These are phyloP conservation scores for Acanthaster planci DNA, from an alignment of 35 echinoderm and acorn worm genomes.

Conservation along the genomic window DNA sequence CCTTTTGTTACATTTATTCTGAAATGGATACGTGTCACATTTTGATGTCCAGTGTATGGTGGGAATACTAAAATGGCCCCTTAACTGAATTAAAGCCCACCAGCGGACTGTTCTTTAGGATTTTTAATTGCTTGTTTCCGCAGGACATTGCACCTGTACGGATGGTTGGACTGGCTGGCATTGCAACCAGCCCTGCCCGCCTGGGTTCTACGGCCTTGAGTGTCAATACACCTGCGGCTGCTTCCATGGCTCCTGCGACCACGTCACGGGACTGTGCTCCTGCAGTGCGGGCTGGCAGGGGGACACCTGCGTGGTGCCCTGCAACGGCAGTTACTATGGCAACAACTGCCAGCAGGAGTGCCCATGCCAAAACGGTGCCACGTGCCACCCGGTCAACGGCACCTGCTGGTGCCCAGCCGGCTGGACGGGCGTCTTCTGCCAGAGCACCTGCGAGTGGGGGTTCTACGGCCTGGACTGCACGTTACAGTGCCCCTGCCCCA, in stretches of 20 bases:
- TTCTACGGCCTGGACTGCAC: constrained; percentile 46
- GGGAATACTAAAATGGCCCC: no score
- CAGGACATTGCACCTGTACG: constrained; percentile 59
- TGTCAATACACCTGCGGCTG: constrained; percentile 66
- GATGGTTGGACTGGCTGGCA: constrained; percentile 58
- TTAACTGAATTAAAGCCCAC: no score
- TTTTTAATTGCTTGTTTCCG: constrained; percentile 49
- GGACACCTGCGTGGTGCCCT: constrained; percentile 55
- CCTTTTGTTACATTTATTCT: no score
- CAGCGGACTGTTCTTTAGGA: no score
- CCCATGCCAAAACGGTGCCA: constrained; percentile 49
- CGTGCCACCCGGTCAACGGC: constrained; percentile 64
- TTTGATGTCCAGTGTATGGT: no score
- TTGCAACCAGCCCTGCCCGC: constrained; percentile 31
- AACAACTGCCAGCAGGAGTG: constrained; percentile 59
- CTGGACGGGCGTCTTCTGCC: constrained; percentile 50
- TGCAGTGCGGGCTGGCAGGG: constrained; percentile 68
- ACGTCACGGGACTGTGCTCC: constrained; percentile 37
- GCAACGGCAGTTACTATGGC: constrained; percentile 63
- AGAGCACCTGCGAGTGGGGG: constrained; percentile 32
- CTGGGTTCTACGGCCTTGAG: constrained; percentile 51
- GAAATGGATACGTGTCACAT: no score
- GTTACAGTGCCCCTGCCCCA: not conserved
- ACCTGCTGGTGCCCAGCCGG: constrained; percentile 62
- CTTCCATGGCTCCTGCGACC: constrained; percentile 54